Evolutionary conservation across 2,113 vertebrate species (phyloP).

Genomic region (Argyrosomus japonicus): DNA sequence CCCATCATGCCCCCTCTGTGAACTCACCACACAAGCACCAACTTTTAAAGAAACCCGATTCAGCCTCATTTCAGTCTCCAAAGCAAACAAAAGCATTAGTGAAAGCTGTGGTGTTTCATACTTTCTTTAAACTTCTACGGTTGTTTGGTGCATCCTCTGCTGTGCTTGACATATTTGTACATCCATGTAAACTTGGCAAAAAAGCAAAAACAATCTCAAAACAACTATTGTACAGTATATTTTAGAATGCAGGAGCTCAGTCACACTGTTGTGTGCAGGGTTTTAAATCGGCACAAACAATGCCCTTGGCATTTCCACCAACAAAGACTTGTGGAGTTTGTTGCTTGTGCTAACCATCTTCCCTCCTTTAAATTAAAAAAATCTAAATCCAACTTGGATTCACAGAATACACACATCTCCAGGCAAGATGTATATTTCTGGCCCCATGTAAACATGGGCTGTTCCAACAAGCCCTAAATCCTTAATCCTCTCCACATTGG

Average conservation of each 20-base stretch:
- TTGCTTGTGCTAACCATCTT: slow-evolving; percentile 4
- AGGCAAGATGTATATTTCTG: slow-evolving; percentile 45
- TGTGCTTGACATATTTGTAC: background rate
- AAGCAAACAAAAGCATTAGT: background rate
- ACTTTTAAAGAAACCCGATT: slow-evolving; percentile 33
- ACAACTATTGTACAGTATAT: background rate
- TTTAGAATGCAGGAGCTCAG: background rate
- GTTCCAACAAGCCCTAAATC: slow-evolving; percentile 56
- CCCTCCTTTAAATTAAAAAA: slow-evolving; percentile 28
- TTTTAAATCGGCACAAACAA: slow-evolving; percentile 37
- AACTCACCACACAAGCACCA: slow-evolving; percentile 67
- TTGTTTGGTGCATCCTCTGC: background rate
- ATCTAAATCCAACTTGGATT: slow-evolving; percentile 50
- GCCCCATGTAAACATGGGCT: slow-evolving; percentile 34
- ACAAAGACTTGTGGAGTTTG: slow-evolving; percentile 24
- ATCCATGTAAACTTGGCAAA: slow-evolving; percentile 3
- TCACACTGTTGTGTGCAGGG: background rate
- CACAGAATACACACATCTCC: slow-evolving; percentile 39
- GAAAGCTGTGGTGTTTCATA: background rate
- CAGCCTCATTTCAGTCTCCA: background rate
- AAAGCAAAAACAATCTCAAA: slow-evolving; percentile 8
- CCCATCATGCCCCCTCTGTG: slow-evolving; percentile 79
- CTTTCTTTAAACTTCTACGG: background rate
- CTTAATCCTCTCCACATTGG: slow-evolving; percentile 50
- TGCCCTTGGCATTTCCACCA: slow-evolving; percentile 23